Evolutionary conservation across 2,888 invertebrate species (phyloP), one percentile per base, ranked within the genome.

Genomic region (Leptinotarsa haldemani): DNA sequence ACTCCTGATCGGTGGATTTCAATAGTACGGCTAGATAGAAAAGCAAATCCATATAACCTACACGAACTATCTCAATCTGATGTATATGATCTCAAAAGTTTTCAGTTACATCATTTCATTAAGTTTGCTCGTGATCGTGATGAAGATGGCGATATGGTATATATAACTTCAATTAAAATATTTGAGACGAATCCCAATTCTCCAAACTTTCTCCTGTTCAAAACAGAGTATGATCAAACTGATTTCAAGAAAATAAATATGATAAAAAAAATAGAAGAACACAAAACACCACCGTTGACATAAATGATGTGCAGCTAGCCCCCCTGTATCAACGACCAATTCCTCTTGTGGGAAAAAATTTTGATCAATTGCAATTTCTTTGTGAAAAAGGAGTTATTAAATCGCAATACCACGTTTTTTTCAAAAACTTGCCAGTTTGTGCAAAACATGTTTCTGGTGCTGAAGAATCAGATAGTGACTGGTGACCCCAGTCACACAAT

Each of bases 1-100:
- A 53, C n/a, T n/a, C 52, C 52, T n/a, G 52, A 53, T 53, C 52
- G 20, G 52, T 53, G 18, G 52, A 53, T 53, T 53, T n/a, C 52
- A 18, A n/a, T 53, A 53, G n/a, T 53, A 18, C 52, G 52, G n/a
- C 5, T 53, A n/a, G 52, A 20, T n/a, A 53, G n/a, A 53, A 53
- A 4, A n/a, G n/a, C 52, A 48, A 9, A 48, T 13, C 48, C 48
- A 15, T 48, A 48, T 48, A 48, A 48, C 48, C 4, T 48, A 48
- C 15, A 48, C 48, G 48, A 48, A 48, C 48, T 48, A 48, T 48
- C 15, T 48, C 48, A 48, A 48, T 48, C 48, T 48, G 15, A 48
- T 48, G 48, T 9, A 15, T 13, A 48, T 48, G 48, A 48, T 48
- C 48, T 48, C 48, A 48, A 48, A 48, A 48, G 48, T 48, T 48